Conservation (phyloP, 2,888 invertebrate genomes). For the Cerceris ruficornis region DNA sequence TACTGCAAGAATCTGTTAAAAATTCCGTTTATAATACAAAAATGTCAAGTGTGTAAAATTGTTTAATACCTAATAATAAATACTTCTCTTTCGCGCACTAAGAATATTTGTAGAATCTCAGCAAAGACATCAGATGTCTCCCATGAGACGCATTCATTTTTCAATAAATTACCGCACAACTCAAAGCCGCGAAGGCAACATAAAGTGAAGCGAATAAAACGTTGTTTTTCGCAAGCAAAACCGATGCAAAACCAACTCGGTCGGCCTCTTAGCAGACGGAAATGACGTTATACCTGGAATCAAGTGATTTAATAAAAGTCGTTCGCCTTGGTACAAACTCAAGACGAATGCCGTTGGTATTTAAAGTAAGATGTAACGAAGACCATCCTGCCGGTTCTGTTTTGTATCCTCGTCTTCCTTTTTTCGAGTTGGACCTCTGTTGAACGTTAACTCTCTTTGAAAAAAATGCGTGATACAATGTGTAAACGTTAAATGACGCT, state of each 20-base stretch:
- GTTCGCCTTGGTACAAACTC: slow-evolving; percentile 22
- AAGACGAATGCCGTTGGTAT: slow-evolving; percentile 16
- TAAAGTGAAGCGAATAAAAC: slow-evolving; percentile 1
- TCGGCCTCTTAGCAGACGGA: slow-evolving; percentile 38
- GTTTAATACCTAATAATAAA: too few relatives aligned
- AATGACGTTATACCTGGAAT: slow-evolving; percentile 46
- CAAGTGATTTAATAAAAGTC: slow-evolving; percentile 53
- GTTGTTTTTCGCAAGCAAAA: slow-evolving; percentile 7
- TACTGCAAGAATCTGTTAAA: too few relatives aligned
- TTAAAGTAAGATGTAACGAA: slow-evolving; percentile 27
- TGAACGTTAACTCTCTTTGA: neutral
- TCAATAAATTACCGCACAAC: neutral
- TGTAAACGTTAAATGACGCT: too few relatives aligned
- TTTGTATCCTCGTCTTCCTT: neutral
- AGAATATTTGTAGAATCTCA: too few relatives aligned
- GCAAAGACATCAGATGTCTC: too few relatives aligned
- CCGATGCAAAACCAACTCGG: slow-evolving; percentile 6
- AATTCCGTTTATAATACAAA: too few relatives aligned
- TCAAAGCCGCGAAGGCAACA: neutral
- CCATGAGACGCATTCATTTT: too few relatives aligned
- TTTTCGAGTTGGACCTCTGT: neutral
- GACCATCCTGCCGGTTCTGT: neutral
- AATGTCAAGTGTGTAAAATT: too few relatives aligned
- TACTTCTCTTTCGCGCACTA: too few relatives aligned
- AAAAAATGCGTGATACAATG: too few relatives aligned